Conservation (phyloP, 2,888 invertebrate species). For the Mesodorylaimus sp. region DNA sequence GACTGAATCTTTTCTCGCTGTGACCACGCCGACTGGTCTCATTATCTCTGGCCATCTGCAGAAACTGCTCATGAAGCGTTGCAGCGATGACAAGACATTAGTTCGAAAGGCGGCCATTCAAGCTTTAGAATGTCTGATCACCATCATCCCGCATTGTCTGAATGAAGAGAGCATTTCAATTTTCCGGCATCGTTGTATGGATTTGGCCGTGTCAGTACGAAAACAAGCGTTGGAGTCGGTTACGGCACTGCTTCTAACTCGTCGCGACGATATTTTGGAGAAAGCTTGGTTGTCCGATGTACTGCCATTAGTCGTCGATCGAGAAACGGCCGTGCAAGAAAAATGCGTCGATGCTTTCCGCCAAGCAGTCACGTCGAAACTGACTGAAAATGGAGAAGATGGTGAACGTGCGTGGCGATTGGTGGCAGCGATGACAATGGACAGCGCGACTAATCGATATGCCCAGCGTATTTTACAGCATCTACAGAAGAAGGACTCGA, state of each 20-base stretch:
- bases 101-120: slow-evolving; percentile 39
- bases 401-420: not conserved
- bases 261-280: not conserved
- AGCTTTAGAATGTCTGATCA: slow-evolving; percentile 26
- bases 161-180: not conserved
- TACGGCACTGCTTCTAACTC: not conserved
- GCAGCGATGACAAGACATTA: slow-evolving; percentile 40
- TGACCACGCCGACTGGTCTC: too few relatives aligned
- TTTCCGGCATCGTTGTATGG: slow-evolving; percentile 21
- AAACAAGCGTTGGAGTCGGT: not conserved
- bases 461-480: not conserved
- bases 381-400: not conserved
- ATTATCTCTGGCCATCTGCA: too few relatives aligned
- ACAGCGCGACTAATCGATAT: not conserved
- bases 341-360: not conserved
- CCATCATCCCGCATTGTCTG: not conserved
- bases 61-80: slow-evolving; percentile 35
- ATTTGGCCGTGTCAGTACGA: slow-evolving; percentile 10
- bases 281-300: not conserved
- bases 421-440: not conserved
- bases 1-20: too few relatives aligned
- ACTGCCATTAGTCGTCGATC: not conserved
- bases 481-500: too few relatives aligned
- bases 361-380: not conserved
- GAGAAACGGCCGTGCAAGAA: not conserved